Evolutionary conservation across 2,888 invertebrate species (phyloP).

Genomic region (Lithophane semibrunnea): DNA sequence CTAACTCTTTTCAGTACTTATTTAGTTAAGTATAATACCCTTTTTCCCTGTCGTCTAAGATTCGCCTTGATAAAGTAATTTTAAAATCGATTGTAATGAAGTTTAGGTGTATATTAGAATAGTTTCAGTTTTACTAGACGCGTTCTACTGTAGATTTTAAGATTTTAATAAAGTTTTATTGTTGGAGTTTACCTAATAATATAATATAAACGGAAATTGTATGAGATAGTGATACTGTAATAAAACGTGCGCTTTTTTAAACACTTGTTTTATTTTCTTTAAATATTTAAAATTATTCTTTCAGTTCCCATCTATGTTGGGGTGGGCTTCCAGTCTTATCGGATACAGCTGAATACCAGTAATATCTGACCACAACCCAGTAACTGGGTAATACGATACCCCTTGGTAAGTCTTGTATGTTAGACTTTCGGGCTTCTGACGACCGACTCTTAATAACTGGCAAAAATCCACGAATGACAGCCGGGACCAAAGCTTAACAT

Average conservation of each 20-base stretch:
- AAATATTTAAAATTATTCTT: no score
- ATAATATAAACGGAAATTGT: constrained; percentile 72
- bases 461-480: not conserved
- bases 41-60: constrained; percentile 65
- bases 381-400: not conserved
- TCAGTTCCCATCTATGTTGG: not conserved
- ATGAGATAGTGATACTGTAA: constrained; percentile 78
- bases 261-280: constrained; percentile 53
- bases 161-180: constrained; percentile 67
- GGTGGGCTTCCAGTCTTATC: no score
- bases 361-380: not conserved
- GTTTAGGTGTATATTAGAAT: constrained; percentile 67
- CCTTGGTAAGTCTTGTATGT: not conserved
- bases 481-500: not conserved
- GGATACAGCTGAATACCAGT: not conserved
- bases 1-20: constrained; percentile 66
- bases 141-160: constrained; percentile 64
- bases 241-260: constrained; percentile 78
- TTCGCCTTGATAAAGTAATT: constrained; percentile 70
- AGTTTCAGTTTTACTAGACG: constrained; percentile 72
- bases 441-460: not conserved
- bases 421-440: no score
- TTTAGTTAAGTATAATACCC: constrained; percentile 48
- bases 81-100: constrained; percentile 65
- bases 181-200: constrained; percentile 71